These are phyloP conservation scores for Mus musculus DNA, from an alignment of 2,113 vertebrate genomes.

Conservation along the genomic window GRCm39 chr2:97198001-97198500, in stretches of 20 bases:
- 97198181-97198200: not conserved
- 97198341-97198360: not conserved
- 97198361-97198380: not conserved
- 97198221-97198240: fast-evolving
- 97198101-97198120: not conserved
- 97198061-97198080: not conserved
- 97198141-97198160: not conserved
- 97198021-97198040: not conserved
- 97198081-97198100: not conserved
- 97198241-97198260: not conserved
- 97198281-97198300: not conserved
- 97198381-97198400: not conserved
- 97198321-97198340: not conserved
- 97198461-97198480: not conserved
- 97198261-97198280: not conserved
- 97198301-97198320: not conserved
- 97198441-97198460: not conserved
- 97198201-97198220: not conserved
- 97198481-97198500: not conserved
- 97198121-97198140: not conserved
- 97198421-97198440: not conserved
- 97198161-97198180: not conserved
- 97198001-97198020: not conserved
- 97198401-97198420: not conserved
- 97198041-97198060: not conserved